Evolutionary conservation across 1,140 invertebrate species (phyloP), one percentile per base, ranked within the genome.

Genomic region (Ostrea edulis): DNA sequence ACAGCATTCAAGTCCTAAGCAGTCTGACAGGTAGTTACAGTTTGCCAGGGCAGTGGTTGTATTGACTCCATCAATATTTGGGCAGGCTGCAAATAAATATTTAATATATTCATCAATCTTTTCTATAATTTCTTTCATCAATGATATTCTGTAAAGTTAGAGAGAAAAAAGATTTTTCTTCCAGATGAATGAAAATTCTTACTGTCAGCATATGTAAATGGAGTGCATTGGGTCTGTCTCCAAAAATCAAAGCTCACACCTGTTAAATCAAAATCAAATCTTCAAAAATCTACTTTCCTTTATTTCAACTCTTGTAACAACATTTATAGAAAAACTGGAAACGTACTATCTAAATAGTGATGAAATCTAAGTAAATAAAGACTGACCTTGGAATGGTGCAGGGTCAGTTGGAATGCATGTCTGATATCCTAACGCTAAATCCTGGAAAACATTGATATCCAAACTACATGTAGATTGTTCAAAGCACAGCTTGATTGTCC

Each of bases 1-100:
- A 85, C 91, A 92, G 53, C 90, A 92, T 3, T 83, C 82, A 2
- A 92, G 82, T 0, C 84, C 88, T 0, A 44, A 77, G 51, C 91
- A 92, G 82, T 86, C 86, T 35, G 87, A 82, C 4, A 86, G 86
- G 44, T 88, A 82, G 17, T 88, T 68, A 84, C 91, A 90, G n/a
- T 62, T 85, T 1, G 84, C 81, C 14, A 62, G 12, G 20, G 87
- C 65, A 35, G 81, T 14, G 0, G 81, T 25, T 9, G 90, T 88
- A 51, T 89, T 83, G 51, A 58, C 84, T 7, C 86, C 82, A 22
- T 14, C 86, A n/a, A 54, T 77, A 35, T 77, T 29, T 77, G 68
- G 8, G 29, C 68, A 77, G 0, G 29, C 68, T 77, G 11, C 22
- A 77, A 44, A 44, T 44, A 44, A 44, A 44, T 44, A 44, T 20